Evolutionary conservation across 2,113 vertebrate genomes (phyloP).

Genomic region (rat (Rattus norvegicus)): GRCr8 NC_086024.1:95062501-95063000

Average conservation of each 20-base stretch:
- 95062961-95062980: background rate
- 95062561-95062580: background rate
- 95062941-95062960: background rate
- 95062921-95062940: constrained; percentile 28
- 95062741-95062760: background rate
- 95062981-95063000: background rate
- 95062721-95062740: background rate
- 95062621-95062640: background rate
- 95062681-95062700: background rate
- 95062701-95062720: background rate
- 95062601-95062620: background rate
- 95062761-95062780: constrained; percentile 13
- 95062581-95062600: background rate
- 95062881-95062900: constrained; percentile 39
- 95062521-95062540: background rate
- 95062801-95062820: background rate
- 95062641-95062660: background rate
- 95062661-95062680: background rate
- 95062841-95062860: background rate
- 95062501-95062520: background rate
- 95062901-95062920: background rate
- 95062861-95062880: constrained; percentile 13
- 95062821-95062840: background rate
- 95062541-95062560: background rate
- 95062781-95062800: constrained; percentile 10